Evolutionary conservation across 2,888 invertebrate genomes (phyloP), one percentile per base, ranked within the genome.

Genomic region (Drosophila fungiperda): DNA sequence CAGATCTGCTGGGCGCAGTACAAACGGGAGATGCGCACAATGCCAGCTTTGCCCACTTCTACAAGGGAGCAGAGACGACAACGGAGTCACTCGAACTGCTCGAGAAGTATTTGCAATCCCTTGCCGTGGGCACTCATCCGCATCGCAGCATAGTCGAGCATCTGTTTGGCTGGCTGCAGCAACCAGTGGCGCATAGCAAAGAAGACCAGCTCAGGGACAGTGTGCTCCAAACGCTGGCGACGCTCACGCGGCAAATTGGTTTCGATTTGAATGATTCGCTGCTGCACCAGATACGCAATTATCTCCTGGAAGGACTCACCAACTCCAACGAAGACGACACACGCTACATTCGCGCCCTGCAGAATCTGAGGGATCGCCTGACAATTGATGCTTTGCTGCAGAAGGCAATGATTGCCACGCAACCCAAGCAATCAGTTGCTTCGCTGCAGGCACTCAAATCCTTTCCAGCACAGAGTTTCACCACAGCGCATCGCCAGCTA

Each of bases 31-130:
- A 94, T 3, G 94, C 96, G 0, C 96, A 97, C 90, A 94, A 94
- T 76, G 96, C 96, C 4, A 95, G 95, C 3, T 95, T 95, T 93
- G 95, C 95, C 74, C 93, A 94, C 36, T 93, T 97, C 9, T 94
- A 95, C 63, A 93, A 94, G 15, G 82, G 54, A 1, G 36, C 40
- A 0, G 91, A 92, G 58, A 94, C 94, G 17, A 73, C 90, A 0
- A 86, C 94, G 68, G 92, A 94, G n/a, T 64, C 71, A 0, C 20
- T 85, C 49, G 94, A 95, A 23, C 92, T 94, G 36, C 94, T 95
- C 1, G 97, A 97, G 89, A 93, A 96, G 68, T 97, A 97, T 91
- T 93, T 97, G 2, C 95, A 97, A 94, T 95, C 96, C 0, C 91
- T 96, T 12, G 96, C 97, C 0, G 94, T 96, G 54, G 95, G 95